Evolutionary conservation across 2,888 invertebrate genomes (phyloP).

Genomic region (Protodeltote pygarga): DNA sequence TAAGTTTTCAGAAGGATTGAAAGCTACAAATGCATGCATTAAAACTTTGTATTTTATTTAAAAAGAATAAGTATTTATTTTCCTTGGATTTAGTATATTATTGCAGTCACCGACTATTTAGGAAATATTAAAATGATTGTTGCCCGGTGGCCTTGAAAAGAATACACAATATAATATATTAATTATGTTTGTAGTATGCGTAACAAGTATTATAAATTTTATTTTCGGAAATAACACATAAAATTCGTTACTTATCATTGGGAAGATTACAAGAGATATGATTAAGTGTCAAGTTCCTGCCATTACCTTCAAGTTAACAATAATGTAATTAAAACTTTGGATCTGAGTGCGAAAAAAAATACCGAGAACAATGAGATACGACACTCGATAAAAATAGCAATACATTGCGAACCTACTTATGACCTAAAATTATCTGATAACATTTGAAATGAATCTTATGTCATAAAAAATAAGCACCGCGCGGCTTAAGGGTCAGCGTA

Average conservation of each 20-base stretch:
- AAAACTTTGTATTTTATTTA: not conserved
- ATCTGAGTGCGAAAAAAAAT: conserved; percentile 5
- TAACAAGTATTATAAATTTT: not conserved
- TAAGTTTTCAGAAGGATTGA: not conserved
- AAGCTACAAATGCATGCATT: not conserved
- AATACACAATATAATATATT: too few species aligned
- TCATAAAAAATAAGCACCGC: not conserved
- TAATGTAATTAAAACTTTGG: conserved; percentile 40
- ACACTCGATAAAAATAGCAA: conserved; percentile 5
- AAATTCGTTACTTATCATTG: conserved; percentile 2
- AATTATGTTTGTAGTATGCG: not conserved
- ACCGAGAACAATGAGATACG: conserved; percentile 34
- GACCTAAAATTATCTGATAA: conserved; percentile 8
- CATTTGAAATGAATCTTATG: conserved; percentile 1
- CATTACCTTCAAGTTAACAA: conserved; percentile 30
- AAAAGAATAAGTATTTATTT: too few species aligned
- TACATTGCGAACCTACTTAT: conserved; percentile 7
- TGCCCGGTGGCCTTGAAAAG: too few species aligned
- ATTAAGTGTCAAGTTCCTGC: conserved; percentile 14
- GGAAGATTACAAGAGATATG: conserved; percentile 4
- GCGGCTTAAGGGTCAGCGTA: too few species aligned
- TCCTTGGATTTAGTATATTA: too few species aligned
- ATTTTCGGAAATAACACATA: not conserved
- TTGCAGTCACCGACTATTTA: too few species aligned
- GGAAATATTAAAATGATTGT: too few species aligned